phyloP scores from a whole-genome alignment of 1,140 invertebrate genomes.

The Lasaia peninsularis region DNA sequence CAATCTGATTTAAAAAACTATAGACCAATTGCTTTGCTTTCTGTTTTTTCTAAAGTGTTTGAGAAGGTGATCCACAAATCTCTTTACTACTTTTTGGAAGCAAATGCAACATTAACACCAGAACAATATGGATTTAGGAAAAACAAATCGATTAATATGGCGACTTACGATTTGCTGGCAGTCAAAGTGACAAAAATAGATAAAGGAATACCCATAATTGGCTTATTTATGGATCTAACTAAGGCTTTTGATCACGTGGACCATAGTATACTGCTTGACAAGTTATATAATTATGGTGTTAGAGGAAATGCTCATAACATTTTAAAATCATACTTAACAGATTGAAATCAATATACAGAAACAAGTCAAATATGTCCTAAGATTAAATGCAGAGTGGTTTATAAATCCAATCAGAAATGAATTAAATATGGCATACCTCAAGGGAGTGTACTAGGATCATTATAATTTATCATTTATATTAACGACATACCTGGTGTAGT shows the following conservation, averaged over 20 bases:
- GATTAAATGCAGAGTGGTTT: no score
- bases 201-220: background rate
- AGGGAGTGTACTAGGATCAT: no score
- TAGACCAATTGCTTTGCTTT: no score
- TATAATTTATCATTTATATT: background rate
- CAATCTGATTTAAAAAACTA: background rate
- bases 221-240: background rate
- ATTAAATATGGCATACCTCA: background rate
- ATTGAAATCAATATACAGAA: background rate
- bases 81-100: background rate
- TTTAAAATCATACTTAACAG: background rate
- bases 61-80: background rate
- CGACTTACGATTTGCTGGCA: background rate
- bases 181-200: background rate
- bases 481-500: background rate
- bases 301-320: background rate
- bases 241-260: conserved; percentile 2
- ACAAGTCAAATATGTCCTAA: no score
- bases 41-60: no score
- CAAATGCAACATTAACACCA: background rate
- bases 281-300: background rate
- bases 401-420: background rate
- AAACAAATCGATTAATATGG: no score
- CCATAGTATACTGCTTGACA: background rate
- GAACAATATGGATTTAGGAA: no score